These are phyloP conservation scores for Merluccius polli DNA, from an alignment of 2,797 vertebrate genomes.

Conservation along the genomic window DNA sequence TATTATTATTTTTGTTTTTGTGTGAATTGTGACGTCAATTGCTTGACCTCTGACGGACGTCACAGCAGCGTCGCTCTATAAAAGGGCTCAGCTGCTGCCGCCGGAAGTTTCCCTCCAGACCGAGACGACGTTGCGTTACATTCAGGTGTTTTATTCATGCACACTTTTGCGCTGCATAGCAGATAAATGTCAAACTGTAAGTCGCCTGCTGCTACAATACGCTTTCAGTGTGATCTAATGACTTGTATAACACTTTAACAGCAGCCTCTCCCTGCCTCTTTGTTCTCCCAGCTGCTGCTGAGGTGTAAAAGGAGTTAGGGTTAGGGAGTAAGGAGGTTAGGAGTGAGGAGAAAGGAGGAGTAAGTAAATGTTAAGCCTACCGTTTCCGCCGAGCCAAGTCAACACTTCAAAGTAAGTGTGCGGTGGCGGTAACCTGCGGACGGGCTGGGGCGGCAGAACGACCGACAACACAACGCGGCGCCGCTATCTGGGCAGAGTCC, in stretches of 20 bases:
- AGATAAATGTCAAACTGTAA: neutral
- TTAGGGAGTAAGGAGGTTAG: too few species aligned
- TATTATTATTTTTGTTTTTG: neutral
- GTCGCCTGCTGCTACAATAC: neutral
- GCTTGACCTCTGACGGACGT: conserved; percentile 3
- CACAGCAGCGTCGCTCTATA: neutral
- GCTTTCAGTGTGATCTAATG: neutral
- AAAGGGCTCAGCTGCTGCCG: conserved; percentile 11
- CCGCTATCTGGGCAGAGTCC: neutral
- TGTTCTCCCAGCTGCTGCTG: conserved; percentile 21
- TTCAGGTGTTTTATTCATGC: neutral
- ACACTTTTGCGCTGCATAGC: neutral
- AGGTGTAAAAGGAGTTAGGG: conserved; percentile 7
- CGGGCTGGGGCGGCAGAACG: neutral
- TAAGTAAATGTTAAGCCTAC: conserved; percentile 10
- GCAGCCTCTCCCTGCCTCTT: conserved; percentile 16
- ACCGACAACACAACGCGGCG: too few species aligned
- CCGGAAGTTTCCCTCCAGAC: conserved; percentile 1
- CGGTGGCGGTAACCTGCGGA: neutral
- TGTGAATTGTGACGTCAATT: conserved; percentile 1
- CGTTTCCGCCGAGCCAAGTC: conserved; percentile 51
- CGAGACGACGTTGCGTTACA: neutral
- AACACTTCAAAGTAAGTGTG: conserved; percentile 32
- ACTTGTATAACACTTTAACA: neutral
- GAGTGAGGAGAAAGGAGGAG: too few species aligned